Percentiles rank a stretch among this genome's conserved stretches.
phyloP scores from a whole-genome alignment of 2,888 invertebrate species.

The Mellilla xanthometata region DNA sequence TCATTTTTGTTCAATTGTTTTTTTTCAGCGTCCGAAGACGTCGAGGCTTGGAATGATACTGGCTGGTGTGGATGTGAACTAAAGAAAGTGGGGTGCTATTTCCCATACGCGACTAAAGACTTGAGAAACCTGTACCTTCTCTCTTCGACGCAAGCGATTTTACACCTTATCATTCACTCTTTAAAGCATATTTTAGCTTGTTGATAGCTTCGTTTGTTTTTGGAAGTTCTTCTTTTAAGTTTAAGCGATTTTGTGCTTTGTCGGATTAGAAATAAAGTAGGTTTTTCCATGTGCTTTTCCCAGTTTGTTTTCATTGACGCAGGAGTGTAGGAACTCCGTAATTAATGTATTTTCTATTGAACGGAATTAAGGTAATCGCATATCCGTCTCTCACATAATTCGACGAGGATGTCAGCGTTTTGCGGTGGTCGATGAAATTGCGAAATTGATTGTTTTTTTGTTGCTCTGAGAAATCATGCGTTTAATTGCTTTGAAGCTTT shows the following conservation, averaged over 20 bases:
- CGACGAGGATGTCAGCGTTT: conserved; percentile 9
- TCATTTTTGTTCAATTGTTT: conserved; percentile 37
- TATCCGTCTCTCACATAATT: conserved; percentile 18
- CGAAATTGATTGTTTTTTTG: not conserved
- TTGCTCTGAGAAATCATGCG: not conserved
- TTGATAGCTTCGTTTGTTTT: conserved; percentile 8
- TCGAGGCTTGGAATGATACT: conserved; percentile 35
- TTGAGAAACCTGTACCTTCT: conserved; percentile 23
- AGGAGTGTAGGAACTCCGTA: conserved; percentile 24
- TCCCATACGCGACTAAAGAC: conserved; percentile 45
- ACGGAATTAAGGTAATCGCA: conserved; percentile 16
- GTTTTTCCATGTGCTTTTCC: not conserved
- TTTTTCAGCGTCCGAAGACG: conserved; percentile 37
- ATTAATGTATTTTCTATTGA: conserved; percentile 20
- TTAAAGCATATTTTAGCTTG: conserved; percentile 6
- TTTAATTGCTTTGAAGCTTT: too few relatives aligned
- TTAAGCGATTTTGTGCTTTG: conserved; percentile 1
- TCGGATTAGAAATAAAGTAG: not conserved
- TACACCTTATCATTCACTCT: not conserved
- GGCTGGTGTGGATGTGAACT: conserved; percentile 38
- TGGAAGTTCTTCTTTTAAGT: conserved; percentile 9
- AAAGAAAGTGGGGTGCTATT: conserved; percentile 60
- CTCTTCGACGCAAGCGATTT: conserved; percentile 4
- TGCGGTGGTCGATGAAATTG: conserved; percentile 2
- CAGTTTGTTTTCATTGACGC: conserved; percentile 27